Percentiles rank a stretch among this genome's conserved stretches.
Conservation (phyloP, 2,888 invertebrate species). For the Coleophora deauratella region DNA sequence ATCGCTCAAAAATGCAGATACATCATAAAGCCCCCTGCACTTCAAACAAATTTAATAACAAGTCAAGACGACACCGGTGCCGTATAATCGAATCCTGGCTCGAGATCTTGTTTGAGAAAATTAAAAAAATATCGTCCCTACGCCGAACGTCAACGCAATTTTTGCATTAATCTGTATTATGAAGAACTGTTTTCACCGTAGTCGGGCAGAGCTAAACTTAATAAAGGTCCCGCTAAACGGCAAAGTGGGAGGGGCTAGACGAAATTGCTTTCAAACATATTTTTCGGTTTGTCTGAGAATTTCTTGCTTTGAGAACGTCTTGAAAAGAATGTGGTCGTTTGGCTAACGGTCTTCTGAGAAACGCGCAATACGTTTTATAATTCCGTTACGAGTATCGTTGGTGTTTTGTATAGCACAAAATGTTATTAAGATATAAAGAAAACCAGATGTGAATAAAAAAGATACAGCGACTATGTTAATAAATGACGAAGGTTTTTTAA, state of each 20-base stretch:
- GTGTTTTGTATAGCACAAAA: too few species aligned
- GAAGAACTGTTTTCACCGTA: slow-evolving; percentile 23
- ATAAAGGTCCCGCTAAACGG: slow-evolving; percentile 39
- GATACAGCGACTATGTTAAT: too few species aligned
- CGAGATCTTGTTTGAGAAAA: slow-evolving; percentile 61
- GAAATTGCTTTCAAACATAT: neutral
- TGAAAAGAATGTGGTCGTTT: too few species aligned
- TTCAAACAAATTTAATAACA: slow-evolving; percentile 55
- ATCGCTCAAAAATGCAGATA: too few species aligned
- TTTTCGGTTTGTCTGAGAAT: neutral
- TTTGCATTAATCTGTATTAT: slow-evolving; percentile 65
- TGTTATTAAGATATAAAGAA: too few species aligned
- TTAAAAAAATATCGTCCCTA: slow-evolving; percentile 63
- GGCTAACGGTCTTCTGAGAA: too few species aligned
- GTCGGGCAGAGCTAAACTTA: slow-evolving; percentile 18
- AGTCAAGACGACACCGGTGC: slow-evolving; percentile 36
- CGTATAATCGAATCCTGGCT: slow-evolving; percentile 57
- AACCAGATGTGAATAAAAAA: too few species aligned
- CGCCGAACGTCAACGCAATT: slow-evolving; percentile 63
- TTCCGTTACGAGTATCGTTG: too few species aligned
- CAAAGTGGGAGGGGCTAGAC: neutral
- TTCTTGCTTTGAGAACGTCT: neutral
- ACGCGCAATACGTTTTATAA: too few species aligned
- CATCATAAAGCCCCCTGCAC: slow-evolving; percentile 9
- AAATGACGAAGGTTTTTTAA: too few species aligned